phyloP scores from a whole-genome alignment of 2,797 vertebrate genomes.

The Mormyrops attenuatus region DNA sequence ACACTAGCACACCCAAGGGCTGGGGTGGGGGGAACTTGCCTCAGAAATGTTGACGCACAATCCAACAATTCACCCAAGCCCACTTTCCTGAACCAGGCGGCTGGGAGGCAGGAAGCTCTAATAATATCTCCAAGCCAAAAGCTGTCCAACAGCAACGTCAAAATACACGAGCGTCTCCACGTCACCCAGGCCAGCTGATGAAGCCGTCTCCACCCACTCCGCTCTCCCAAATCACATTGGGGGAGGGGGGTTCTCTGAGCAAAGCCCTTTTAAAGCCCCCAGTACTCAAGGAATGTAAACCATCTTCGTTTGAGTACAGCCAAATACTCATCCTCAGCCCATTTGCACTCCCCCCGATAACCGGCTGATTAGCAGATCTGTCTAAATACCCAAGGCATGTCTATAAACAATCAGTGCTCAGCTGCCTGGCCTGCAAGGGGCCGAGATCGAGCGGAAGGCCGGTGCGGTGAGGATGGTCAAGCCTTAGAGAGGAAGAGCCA shows the following conservation, averaged over 20 bases:
- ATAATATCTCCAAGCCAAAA: neutral
- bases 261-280: neutral
- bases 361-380: neutral
- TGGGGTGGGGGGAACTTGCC: neutral
- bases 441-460: neutral
- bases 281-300: neutral
- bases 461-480: neutral
- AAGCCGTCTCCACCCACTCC: neutral
- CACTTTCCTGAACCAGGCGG: neutral
- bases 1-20: slow-evolving; percentile 1
- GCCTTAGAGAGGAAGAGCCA: neutral
- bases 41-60: neutral
- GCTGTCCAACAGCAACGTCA: neutral
- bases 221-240: neutral
- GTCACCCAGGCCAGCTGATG: neutral
- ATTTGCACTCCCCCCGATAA: neutral
- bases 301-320: neutral
- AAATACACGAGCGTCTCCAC: neutral
- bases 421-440: neutral
- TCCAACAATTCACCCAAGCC: neutral
- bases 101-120: neutral
- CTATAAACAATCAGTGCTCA: neutral
- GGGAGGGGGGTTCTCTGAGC: neutral
- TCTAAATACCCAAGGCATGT: neutral
- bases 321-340: neutral